phyloP scores from a whole-genome alignment of 1,140 invertebrate genomes.

The Rhagoletis zephyria region DNA sequence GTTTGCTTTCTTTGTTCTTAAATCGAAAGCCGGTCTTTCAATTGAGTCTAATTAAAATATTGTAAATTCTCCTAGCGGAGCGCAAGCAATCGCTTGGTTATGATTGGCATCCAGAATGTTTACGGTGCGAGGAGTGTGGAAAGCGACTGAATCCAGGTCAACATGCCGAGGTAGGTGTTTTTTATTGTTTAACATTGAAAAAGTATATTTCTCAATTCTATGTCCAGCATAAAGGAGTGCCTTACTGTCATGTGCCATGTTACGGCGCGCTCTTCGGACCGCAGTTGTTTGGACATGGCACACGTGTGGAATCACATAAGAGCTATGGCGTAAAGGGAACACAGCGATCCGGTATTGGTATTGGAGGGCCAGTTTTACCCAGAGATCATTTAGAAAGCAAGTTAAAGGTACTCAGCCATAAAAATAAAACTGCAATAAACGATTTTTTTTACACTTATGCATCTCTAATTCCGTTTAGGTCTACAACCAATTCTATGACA shows the following conservation, averaged over 20 bases:
- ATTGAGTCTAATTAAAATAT: background rate
- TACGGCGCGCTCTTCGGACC: conserved; percentile 91
- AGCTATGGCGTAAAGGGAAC: conserved; percentile 84
- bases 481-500: conserved; percentile 85
- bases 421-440: background rate
- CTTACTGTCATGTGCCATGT: conserved; percentile 92
- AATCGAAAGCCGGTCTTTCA: conserved; percentile 25
- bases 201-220: background rate
- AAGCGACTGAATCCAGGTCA: conserved; percentile 91
- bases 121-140: conserved; percentile 90
- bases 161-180: conserved; percentile 83
- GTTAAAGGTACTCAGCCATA: conserved; percentile 75
- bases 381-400: conserved; percentile 86
- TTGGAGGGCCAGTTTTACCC: conserved; percentile 72
- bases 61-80: conserved; percentile 80
- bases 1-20: conserved; percentile 57
- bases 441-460: too few species aligned
- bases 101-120: conserved; percentile 93
- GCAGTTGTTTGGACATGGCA: conserved; percentile 89
- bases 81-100: conserved; percentile 91
- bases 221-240: conserved; percentile 87
- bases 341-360: conserved; percentile 64
- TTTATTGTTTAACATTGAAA: conserved; percentile 14
- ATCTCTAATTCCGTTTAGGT: conserved; percentile 58
- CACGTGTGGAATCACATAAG: conserved; percentile 87